Evolutionary conservation across 2,888 invertebrate genomes (phyloP).

Genomic region (Dasypogon diadema): DNA sequence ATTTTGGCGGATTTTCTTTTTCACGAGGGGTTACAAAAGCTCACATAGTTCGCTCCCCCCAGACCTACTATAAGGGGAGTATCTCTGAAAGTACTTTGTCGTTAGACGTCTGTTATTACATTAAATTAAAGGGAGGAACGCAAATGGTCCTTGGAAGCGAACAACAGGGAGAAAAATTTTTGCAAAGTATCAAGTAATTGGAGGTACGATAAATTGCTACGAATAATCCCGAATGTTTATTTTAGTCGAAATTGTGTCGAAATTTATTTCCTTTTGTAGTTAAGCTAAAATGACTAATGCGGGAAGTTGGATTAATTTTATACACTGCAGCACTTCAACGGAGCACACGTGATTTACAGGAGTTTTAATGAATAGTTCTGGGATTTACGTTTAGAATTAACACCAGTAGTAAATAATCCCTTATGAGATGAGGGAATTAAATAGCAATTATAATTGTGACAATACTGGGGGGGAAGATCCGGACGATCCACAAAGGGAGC

Average conservation of each 20-base stretch:
- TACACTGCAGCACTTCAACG: too few species aligned
- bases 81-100: conserved; percentile 53
- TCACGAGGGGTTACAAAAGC: conserved; percentile 25
- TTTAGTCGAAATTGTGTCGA: background rate
- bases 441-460: too few species aligned
- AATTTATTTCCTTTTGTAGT: conserved; percentile 13
- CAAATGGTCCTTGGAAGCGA: conserved; percentile 40
- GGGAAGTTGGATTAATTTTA: background rate
- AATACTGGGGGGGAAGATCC: too few species aligned
- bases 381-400: too few species aligned
- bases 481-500: too few species aligned
- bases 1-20: conserved; percentile 21
- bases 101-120: conserved; percentile 56
- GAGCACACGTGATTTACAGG: too few species aligned
- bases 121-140: conserved; percentile 52
- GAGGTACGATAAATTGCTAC: conserved; percentile 47
- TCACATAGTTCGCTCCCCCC: conserved; percentile 29
- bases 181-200: conserved; percentile 48
- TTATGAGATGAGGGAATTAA: too few species aligned
- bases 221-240: conserved; percentile 35
- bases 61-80: conserved; percentile 45
- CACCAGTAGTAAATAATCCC: too few species aligned
- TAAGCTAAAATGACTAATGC: background rate
- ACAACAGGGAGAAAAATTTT: conserved; percentile 29
- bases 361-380: too few species aligned